Conservation (phyloP, 2,797 vertebrate genomes). For the Onychomys torridus region DNA sequence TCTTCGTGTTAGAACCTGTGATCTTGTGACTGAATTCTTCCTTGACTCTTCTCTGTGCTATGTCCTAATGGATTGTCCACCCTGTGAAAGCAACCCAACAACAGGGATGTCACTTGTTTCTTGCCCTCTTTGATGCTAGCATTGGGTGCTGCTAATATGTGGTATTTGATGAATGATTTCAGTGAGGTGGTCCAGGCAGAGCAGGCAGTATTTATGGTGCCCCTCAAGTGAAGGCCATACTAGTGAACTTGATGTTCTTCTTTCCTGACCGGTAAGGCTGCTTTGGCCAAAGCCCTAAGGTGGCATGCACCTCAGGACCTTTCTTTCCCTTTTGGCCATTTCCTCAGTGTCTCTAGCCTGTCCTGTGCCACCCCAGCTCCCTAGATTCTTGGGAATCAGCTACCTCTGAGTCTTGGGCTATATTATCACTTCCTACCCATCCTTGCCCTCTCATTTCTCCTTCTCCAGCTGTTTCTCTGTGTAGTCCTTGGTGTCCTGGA, state of each 20-base stretch:
- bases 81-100: rapidly evolving
- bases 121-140: not conserved
- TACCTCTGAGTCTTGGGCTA: not conserved
- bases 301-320: not conserved
- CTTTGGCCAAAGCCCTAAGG: not conserved
- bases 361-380: not conserved
- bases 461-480: not conserved
- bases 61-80: rapidly evolving
- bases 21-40: not conserved
- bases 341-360: not conserved
- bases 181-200: not conserved
- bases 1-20: not conserved
- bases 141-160: not conserved
- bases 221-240: not conserved
- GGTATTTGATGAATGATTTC: not conserved
- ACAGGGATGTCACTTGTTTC: not conserved
- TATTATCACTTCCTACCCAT: not conserved
- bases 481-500: not conserved
- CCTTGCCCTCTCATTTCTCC: not conserved
- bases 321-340: not conserved
- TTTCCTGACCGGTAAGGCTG: not conserved
- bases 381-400: not conserved
- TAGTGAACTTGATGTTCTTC: not conserved
- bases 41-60: too few species aligned
- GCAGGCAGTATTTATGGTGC: rapidly evolving